Evolutionary conservation across 2,888 invertebrate genomes (phyloP).

Genomic region (Trisateles emortualis): DNA sequence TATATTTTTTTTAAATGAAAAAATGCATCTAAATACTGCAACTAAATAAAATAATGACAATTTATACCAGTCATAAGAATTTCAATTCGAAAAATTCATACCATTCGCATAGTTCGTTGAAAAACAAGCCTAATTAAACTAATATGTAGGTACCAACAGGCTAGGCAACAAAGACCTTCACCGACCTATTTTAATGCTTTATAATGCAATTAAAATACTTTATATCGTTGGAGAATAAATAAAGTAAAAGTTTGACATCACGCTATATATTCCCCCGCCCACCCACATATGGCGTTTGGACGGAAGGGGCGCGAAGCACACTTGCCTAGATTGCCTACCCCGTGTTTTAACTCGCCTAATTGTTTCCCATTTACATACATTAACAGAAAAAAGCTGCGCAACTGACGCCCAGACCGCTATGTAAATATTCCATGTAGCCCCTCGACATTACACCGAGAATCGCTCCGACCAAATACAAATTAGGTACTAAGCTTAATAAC

Average conservation of each 20-base stretch:
- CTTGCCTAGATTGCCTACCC: conserved; percentile 85
- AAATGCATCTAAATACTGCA: too few relatives aligned
- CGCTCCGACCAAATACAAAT: conserved; percentile 67
- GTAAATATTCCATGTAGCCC: conserved; percentile 67
- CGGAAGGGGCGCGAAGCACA: conserved; percentile 78
- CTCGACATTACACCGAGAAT: conserved; percentile 54
- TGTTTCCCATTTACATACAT: conserved; percentile 86
- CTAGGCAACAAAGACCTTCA: conserved; percentile 20
- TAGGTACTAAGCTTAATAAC: conserved; percentile 70
- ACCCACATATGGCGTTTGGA: conserved; percentile 76
- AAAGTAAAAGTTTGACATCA: conserved; percentile 46
- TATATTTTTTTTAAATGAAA: too few relatives aligned
- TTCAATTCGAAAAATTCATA: neutral
- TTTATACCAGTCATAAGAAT: neutral
- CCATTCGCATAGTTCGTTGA: neutral
- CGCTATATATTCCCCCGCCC: conserved; percentile 69
- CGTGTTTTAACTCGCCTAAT: conserved; percentile 86
- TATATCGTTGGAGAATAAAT: conserved; percentile 29
- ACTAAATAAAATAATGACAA: too few relatives aligned
- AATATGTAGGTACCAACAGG: neutral
- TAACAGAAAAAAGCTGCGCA: conserved; percentile 80
- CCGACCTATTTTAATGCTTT: conserved; percentile 12
- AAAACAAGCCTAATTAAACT: conserved; percentile 6
- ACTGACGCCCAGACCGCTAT: conserved; percentile 77
- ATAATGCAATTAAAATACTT: conserved; percentile 39